Evolutionary conservation across 2,113 vertebrate genomes (phyloP).

Genomic region (Notarius lentiginosus): DNA sequence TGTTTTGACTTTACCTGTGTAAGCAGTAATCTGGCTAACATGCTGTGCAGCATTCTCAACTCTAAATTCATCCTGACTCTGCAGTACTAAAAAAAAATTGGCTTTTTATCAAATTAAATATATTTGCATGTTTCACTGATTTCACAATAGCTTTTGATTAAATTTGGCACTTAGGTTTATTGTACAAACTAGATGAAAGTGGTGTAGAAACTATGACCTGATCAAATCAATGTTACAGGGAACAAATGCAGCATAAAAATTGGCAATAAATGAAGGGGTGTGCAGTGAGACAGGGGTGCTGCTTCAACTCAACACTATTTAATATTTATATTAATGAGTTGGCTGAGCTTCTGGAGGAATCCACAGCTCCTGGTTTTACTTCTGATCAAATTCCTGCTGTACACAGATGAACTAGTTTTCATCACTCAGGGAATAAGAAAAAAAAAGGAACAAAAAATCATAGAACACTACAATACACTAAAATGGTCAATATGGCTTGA

Average conservation of each 20-base stretch:
- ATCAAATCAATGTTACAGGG: background rate
- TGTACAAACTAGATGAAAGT: background rate
- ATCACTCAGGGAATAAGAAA: background rate
- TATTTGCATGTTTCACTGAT: background rate
- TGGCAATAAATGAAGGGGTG: background rate
- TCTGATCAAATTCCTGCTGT: background rate
- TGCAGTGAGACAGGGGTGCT: background rate
- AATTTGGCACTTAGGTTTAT: background rate
- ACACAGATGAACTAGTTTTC: background rate
- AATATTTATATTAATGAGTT: background rate
- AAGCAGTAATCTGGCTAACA: background rate
- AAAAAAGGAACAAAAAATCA: background rate
- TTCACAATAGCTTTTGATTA: background rate
- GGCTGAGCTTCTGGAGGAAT: background rate
- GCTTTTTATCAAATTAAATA: background rate
- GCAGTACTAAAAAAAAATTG: background rate
- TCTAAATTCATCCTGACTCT: background rate
- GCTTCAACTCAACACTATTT: background rate
- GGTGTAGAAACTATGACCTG: background rate
- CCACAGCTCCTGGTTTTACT: background rate
- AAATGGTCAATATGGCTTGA: too few relatives aligned
- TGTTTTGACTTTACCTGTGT: background rate
- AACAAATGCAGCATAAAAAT: conserved; percentile 19
- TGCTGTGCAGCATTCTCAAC: background rate
- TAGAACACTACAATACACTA: too few relatives aligned